Evolutionary conservation across 2,113 vertebrate species (phyloP).

Genomic region (Archocentrus centrarchus): DNA sequence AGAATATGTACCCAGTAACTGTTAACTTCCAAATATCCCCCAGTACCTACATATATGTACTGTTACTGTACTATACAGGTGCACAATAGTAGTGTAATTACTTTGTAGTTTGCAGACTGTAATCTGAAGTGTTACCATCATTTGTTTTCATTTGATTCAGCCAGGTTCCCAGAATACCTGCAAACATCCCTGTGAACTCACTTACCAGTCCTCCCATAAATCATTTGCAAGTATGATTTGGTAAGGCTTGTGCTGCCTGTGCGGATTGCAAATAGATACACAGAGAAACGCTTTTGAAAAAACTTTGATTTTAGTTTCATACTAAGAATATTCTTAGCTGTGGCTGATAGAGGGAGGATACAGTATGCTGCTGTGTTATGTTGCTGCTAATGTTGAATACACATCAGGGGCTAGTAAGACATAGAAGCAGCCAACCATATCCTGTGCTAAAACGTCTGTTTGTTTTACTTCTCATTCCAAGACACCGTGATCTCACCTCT

Average conservation of each 20-base stretch:
- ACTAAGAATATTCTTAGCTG: conserved; percentile 21
- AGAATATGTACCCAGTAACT: neutral
- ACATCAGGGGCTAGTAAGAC: conserved; percentile 21
- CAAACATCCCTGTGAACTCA: conserved; percentile 49
- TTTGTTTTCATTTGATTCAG: conserved; percentile 35
- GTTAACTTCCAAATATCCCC: neutral
- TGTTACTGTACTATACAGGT: neutral
- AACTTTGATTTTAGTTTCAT: conserved; percentile 14
- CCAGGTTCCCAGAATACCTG: conserved; percentile 30
- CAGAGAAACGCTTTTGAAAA: conserved; percentile 23
- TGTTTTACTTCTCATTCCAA: conserved; percentile 53
- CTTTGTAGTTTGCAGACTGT: neutral
- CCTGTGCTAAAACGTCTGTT: conserved; percentile 49
- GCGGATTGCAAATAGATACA: conserved; percentile 53
- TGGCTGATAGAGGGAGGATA: neutral
- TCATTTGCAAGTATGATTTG: conserved; percentile 72
- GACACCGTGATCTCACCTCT: neutral
- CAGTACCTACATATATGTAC: neutral
- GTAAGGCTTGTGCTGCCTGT: conserved; percentile 1
- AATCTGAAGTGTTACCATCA: conserved; percentile 21
- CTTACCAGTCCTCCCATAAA: conserved; percentile 45
- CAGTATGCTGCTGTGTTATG: neutral
- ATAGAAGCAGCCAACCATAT: conserved; percentile 26
- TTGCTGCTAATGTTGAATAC: conserved; percentile 37
- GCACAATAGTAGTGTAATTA: conserved; percentile 2